Evolutionary conservation across 2,113 vertebrate species (phyloP).

Genomic region (Chaetops frenatus): DNA sequence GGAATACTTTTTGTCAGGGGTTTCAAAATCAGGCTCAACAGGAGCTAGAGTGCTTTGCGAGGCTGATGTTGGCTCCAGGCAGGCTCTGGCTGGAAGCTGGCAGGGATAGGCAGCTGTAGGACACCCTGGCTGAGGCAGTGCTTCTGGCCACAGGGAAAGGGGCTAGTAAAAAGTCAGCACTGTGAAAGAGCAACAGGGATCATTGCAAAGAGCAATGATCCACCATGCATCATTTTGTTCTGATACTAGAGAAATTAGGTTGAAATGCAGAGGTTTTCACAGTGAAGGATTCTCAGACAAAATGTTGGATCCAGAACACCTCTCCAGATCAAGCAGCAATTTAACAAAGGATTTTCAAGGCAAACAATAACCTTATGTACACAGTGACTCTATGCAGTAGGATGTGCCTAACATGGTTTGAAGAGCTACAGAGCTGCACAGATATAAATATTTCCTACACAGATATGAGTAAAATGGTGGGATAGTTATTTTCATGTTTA

Average conservation of each 20-base stretch:
- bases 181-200: background rate
- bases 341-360: background rate
- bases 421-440: fast-evolving
- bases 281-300: background rate
- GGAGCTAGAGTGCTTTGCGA: background rate
- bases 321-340: background rate
- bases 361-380: background rate
- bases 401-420: fast-evolving
- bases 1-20: background rate
- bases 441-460: fast-evolving
- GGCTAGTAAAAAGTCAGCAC: background rate
- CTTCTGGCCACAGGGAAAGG: background rate
- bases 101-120: background rate
- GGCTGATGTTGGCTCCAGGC: background rate
- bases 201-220: too few relatives aligned
- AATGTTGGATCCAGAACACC: background rate
- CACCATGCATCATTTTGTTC: background rate
- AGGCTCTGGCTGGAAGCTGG: background rate
- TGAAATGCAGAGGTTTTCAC: background rate
- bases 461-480: background rate
- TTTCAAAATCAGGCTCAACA: background rate
- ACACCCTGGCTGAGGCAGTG: background rate
- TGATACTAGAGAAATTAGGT: background rate
- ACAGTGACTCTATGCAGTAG: background rate
- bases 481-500: background rate